Base-by-base conservation (phyloP, 2,797 vertebrate species). In the Intellagama lesueurii region DNA sequence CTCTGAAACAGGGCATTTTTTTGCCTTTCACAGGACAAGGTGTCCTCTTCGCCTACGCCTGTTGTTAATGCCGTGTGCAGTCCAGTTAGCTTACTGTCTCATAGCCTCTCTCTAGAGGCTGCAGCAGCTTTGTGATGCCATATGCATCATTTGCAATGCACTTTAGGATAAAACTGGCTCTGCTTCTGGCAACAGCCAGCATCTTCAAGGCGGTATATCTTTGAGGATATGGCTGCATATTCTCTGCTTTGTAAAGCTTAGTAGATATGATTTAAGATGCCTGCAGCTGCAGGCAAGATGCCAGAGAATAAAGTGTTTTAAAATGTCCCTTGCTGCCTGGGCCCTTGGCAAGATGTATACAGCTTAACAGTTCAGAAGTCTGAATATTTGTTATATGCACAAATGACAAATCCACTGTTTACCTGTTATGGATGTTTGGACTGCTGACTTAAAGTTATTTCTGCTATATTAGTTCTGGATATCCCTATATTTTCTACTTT, bases 231-330 rank as follows among this genome's bases (percentile, higher is more conserved):
- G 77, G 26, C 4, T 9, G 81, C 32, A 0, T 32, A 44, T 69
- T 7, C 49, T 93, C 49, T 88, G 47, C 60, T 91, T 91, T 91
- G 87, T 84, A 92, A 85, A 79, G 14, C 24, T 83, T 72, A 76
- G 8, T 32, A 28, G n/a, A 12, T 16, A 88, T 88, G 69, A 93
- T 81, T 86, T 89, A 93, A 94, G 91, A 85, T 81, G 93, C 79
- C 70, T 86, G 35, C 66, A 87, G 72, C 88, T 93, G 70, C 90
- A 90, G 75, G 87, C 32, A 88, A 17, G 70, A 85, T 49, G 40
- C 35, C 87, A 84, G 69, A 88, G 86, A 90, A 90, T 87, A 56
- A 88, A 88, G 64, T 26, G 16, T 16, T 91, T 83, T 80, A 83
- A 92, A 92, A 80, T 26, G 80, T 16, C 5, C 81, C 81, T 89